Percentiles rank a stretch among this genome's conserved stretches.
Evolutionary conservation across 1,140 invertebrate species (phyloP).

Genomic region (Eubasilissa regina): DNA sequence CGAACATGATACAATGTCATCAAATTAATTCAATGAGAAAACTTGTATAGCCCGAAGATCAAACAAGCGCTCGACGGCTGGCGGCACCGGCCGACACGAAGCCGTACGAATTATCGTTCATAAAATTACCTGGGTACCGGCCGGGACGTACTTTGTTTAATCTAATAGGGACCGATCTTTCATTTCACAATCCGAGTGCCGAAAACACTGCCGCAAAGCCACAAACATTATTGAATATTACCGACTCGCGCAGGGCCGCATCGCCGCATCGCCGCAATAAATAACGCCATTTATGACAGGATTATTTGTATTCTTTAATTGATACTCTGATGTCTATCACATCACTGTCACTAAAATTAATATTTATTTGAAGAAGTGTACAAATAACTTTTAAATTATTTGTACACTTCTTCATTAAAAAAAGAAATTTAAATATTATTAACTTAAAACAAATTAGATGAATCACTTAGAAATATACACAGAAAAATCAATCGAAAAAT

Average conservation of each 20-base stretch:
- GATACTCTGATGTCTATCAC: no score
- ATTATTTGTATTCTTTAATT: no score
- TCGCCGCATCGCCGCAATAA: no score
- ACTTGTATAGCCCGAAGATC: background rate
- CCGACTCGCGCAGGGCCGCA: background rate
- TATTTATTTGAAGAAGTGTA: no score
- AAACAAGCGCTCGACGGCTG: background rate
- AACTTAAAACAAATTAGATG: no score
- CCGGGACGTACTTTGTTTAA: background rate
- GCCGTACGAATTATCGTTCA: slow-evolving; percentile 15
- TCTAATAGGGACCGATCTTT: slow-evolving; percentile 38
- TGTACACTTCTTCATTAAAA: no score
- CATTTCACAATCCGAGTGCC: slow-evolving; percentile 43
- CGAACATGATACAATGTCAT: slow-evolving; percentile 9
- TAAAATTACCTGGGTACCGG: slow-evolving; percentile 13
- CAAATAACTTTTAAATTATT: no score
- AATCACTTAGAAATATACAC: no score
- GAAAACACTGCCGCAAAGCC: slow-evolving; percentile 23
- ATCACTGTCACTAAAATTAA: no score
- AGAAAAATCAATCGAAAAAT: no score
- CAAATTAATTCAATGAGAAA: slow-evolving; percentile 27
- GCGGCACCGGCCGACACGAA: background rate
- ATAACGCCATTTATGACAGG: no score
- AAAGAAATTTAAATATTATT: no score
- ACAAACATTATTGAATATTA: slow-evolving; percentile 28